phyloP scores from a whole-genome alignment of 2,113 vertebrate genomes.

The Colaptes auratus region DNA sequence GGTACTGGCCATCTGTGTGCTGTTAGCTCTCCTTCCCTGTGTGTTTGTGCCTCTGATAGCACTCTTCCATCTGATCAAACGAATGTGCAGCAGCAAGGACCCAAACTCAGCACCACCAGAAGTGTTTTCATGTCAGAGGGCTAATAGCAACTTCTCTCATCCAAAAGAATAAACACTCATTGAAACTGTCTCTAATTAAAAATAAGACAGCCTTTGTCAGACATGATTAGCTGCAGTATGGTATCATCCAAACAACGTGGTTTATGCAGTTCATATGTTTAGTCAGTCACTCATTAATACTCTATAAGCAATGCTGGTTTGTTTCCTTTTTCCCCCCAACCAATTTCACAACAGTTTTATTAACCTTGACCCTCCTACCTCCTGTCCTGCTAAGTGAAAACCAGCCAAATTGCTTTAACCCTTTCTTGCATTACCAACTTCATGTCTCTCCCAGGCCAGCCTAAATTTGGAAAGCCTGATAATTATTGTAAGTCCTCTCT shows the following conservation, averaged over 20 bases:
- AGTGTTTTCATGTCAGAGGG: constrained; percentile 7
- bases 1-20: constrained; percentile 78
- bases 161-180: neutral
- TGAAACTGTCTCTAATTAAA: neutral
- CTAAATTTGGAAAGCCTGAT: neutral
- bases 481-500: neutral
- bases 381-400: neutral
- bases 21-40: constrained; percentile 76
- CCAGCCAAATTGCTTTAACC: neutral
- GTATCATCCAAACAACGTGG: neutral
- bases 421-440: neutral
- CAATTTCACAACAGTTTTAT: neutral
- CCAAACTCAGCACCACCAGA: neutral
- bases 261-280: neutral
- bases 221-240: neutral
- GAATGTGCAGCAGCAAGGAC: neutral
- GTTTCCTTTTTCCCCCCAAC: neutral
- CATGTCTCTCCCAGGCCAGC: neutral
- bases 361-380: neutral
- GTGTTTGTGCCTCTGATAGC: constrained; percentile 79
- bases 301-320: neutral
- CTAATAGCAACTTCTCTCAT: neutral
- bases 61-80: constrained; percentile 60
- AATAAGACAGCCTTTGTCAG: neutral
- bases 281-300: neutral